Conservation (phyloP, 2,888 invertebrate genomes). For the Sinodicranocentrus sp. region DNA sequence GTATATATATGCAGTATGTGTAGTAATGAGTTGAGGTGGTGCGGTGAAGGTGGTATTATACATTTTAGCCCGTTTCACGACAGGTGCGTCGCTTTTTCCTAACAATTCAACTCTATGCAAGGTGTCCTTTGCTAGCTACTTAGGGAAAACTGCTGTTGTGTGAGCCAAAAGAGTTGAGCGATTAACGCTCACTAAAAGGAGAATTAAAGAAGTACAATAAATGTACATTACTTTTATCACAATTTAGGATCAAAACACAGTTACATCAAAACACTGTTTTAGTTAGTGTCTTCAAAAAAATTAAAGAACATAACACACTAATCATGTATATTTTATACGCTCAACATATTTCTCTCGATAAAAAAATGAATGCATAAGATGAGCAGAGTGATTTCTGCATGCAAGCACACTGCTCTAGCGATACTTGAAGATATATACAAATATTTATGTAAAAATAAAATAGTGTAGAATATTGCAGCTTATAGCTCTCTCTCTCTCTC, state of each 20-base stretch:
- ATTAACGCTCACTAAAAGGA: too few species aligned
- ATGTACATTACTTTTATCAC: conserved; percentile 19
- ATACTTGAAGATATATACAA: background rate
- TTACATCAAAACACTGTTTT: too few species aligned
- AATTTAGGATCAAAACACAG: conserved; percentile 7
- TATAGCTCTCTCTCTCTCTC: conserved; percentile 10
- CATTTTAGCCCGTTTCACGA: conserved; percentile 28
- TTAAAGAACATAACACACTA: too few species aligned
- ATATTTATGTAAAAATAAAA: conserved; percentile 46
- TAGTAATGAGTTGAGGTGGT: background rate
- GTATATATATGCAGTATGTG: background rate
- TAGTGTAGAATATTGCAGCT: conserved; percentile 22
- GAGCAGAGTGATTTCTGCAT: background rate
- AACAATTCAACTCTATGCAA: background rate
- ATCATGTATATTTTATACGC: too few species aligned
- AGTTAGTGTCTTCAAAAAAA: too few species aligned
- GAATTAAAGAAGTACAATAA: too few species aligned
- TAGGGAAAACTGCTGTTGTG: background rate
- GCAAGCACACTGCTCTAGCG: background rate
- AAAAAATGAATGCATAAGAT: too few species aligned
- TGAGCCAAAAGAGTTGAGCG: background rate
- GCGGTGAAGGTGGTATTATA: background rate
- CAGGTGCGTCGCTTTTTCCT: conserved; percentile 48
- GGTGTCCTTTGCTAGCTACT: background rate
- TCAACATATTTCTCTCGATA: too few species aligned